These are phyloP conservation scores for Melikaiella ostensackeni DNA, from an alignment of 2,888 invertebrate genomes.

Conservation along the genomic window DNA sequence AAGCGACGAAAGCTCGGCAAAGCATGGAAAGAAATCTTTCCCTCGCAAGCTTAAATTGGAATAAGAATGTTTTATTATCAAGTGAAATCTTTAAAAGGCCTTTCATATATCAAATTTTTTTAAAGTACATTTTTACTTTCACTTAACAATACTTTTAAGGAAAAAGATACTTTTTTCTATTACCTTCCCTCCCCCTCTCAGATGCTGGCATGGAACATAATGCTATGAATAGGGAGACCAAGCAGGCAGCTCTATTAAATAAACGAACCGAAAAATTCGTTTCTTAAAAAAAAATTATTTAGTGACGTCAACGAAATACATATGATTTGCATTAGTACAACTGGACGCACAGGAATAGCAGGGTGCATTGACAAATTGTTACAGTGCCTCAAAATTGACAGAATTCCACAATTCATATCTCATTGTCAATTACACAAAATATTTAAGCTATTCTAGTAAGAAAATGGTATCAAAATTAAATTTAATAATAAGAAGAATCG, in stretches of 20 bases:
- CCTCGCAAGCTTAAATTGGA: constrained; percentile 2
- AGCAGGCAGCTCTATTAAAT: constrained; percentile 58
- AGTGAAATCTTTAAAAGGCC: background rate
- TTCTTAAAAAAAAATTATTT: constrained; percentile 46
- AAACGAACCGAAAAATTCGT: constrained; percentile 45
- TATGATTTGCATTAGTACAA: constrained; percentile 65
- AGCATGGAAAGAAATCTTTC: constrained; percentile 52
- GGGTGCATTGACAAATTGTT: constrained; percentile 55
- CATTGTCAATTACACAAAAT: background rate
- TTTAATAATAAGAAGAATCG: background rate
- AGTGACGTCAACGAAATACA: constrained; percentile 30
- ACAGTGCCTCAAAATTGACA: background rate
- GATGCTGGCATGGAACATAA: constrained; percentile 81
- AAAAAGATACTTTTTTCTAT: constrained; percentile 57
- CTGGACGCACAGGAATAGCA: constrained; percentile 72
- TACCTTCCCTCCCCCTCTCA: constrained; percentile 82
- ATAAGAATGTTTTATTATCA: background rate
- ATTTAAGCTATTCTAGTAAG: background rate
- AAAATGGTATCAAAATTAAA: background rate
- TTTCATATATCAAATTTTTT: background rate
- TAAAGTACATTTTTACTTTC: constrained; percentile 3
- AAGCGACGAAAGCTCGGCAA: constrained; percentile 58
- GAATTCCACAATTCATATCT: constrained; percentile 5
- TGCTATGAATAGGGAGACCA: constrained; percentile 67
- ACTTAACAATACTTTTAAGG: constrained; percentile 30